Percentiles rank a stretch among this genome's conserved stretches.
Evolutionary conservation across 2,888 invertebrate genomes (phyloP).

Genomic region (Sphinx pinastri): DNA sequence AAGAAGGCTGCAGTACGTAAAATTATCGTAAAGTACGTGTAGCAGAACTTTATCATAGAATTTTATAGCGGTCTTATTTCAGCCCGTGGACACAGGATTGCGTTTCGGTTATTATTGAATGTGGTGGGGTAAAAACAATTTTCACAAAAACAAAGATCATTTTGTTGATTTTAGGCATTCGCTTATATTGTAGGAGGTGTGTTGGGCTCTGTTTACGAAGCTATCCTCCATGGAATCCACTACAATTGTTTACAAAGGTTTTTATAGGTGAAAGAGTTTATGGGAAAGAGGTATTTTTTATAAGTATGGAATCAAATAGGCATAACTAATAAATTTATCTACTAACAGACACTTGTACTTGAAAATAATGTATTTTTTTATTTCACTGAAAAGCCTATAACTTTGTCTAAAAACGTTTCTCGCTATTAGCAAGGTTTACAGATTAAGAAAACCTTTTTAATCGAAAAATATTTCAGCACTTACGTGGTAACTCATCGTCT

Average conservation of each 20-base stretch:
- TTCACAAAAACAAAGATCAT: neutral
- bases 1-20: constrained; percentile 37
- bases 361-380: neutral
- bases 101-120: neutral
- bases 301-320: too few relatives aligned
- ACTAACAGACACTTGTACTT: too few relatives aligned
- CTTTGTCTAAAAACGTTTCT: neutral
- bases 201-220: too few relatives aligned
- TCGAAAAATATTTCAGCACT: constrained; percentile 14
- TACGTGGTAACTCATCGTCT: constrained; percentile 18
- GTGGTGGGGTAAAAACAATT: neutral
- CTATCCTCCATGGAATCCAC: too few relatives aligned
- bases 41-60: constrained; percentile 37
- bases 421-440: neutral
- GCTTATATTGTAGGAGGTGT: neutral
- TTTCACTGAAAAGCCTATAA: neutral
- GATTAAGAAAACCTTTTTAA: constrained; percentile 9
- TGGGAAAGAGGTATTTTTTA: too few relatives aligned
- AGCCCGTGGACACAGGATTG: constrained; percentile 27
- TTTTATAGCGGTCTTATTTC: constrained; percentile 41
- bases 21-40: constrained; percentile 44
- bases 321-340: too few relatives aligned
- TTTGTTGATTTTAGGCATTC: neutral
- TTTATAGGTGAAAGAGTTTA: too few relatives aligned
- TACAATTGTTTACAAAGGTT: neutral